Evolutionary conservation across 2,888 invertebrate species (phyloP).

Genomic region (Leptopilina syphax): DNA sequence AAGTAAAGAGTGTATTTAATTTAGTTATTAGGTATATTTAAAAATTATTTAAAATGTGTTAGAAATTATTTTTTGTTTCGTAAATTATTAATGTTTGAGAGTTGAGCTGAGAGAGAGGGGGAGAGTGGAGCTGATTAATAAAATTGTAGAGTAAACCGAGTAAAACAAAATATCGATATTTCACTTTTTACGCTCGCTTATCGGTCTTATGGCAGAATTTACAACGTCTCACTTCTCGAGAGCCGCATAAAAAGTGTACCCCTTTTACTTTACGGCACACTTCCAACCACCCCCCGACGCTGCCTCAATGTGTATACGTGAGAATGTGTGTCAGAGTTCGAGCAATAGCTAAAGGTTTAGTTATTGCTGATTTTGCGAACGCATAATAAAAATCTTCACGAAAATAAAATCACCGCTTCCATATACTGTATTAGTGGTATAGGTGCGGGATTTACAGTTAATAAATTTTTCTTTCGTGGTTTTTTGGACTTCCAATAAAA

Average conservation of each 20-base stretch:
- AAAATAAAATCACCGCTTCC: constrained; percentile 62
- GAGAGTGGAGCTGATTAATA: constrained; percentile 13
- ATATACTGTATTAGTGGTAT: constrained; percentile 26
- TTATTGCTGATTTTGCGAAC: constrained; percentile 67
- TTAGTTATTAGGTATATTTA: no score
- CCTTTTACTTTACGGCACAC: constrained; percentile 35
- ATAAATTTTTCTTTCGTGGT: constrained; percentile 68
- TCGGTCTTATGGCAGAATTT: constrained; percentile 64
- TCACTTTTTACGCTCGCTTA: constrained; percentile 64
- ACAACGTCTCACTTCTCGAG: constrained; percentile 65
- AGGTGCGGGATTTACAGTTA: constrained; percentile 66
- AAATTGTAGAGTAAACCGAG: constrained; percentile 1
- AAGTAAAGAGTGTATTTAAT: no score
- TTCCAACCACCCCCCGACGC: neutral
- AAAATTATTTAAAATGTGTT: no score
- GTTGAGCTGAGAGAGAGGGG: no score
- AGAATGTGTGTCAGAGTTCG: no score
- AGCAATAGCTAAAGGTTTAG: constrained; percentile 61
- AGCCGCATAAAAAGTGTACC: constrained; percentile 35
- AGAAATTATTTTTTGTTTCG: neutral
- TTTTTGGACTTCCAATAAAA: constrained; percentile 61
- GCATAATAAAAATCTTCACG: constrained; percentile 67
- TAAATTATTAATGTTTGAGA: neutral
- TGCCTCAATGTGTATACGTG: neutral
- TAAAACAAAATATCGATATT: constrained; percentile 61